These are phyloP conservation scores for Erebia epiphron DNA, from an alignment of 2,888 invertebrate species.

Conservation along the genomic window DNA sequence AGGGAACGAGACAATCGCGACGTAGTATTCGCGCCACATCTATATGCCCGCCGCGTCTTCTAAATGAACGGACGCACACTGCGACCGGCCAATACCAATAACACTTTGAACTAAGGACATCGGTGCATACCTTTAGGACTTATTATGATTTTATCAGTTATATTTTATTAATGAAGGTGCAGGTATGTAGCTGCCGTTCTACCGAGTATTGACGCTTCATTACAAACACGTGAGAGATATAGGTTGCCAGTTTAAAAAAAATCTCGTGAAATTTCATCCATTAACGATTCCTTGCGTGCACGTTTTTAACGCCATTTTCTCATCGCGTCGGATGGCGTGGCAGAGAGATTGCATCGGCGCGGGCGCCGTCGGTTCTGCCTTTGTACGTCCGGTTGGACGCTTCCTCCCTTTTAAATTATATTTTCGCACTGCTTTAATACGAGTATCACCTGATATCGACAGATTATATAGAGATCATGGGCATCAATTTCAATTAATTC, in stretches of 20 bases:
- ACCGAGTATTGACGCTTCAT: not conserved
- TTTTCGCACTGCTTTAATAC: conserved; percentile 62
- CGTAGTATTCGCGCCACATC: conserved; percentile 69
- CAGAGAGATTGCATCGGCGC: conserved; percentile 68
- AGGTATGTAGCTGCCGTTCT: conserved; percentile 24
- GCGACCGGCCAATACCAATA: conserved; percentile 73
- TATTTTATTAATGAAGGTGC: conserved; percentile 51
- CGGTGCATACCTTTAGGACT: conserved; percentile 57
- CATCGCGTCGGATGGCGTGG: conserved; percentile 56
- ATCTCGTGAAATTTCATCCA: conserved; percentile 58
- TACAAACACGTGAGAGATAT: not conserved
- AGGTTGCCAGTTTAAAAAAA: conserved; percentile 23
- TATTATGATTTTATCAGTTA: conserved; percentile 61
- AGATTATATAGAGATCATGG: conserved; percentile 17
- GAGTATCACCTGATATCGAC: conserved; percentile 41
- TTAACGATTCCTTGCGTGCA: conserved; percentile 64
- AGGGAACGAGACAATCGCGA: conserved; percentile 53
- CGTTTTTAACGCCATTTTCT: conserved; percentile 66
- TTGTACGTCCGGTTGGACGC: conserved; percentile 68
- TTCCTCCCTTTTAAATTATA: conserved; percentile 77
- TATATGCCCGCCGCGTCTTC: conserved; percentile 78
- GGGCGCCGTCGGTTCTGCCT: conserved; percentile 66
- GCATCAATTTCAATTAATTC: not conserved
- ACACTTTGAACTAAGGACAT: conserved; percentile 61
- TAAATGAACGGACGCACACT: conserved; percentile 79